Percentiles rank a stretch among this genome's conserved stretches.
Conservation (phyloP, 2,888 invertebrate genomes). For the Allacma fusca region DNA sequence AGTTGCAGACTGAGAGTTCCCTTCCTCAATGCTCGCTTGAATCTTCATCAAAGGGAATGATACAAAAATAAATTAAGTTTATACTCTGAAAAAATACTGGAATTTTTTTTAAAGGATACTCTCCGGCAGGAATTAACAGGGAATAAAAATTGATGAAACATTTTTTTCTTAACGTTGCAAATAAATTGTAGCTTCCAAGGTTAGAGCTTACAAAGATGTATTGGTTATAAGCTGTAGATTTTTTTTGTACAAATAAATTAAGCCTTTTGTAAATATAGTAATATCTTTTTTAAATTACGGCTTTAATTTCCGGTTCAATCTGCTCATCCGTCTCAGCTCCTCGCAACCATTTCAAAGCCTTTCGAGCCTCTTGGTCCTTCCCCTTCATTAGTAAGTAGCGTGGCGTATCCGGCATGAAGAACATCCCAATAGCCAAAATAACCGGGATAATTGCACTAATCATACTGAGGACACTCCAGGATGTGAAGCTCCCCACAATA, state of each 20-base stretch:
- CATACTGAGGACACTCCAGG: not conserved
- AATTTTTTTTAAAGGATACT: no score
- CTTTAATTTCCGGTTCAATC: constrained; percentile 68
- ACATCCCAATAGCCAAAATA: not conserved
- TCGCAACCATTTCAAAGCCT: constrained; percentile 19
- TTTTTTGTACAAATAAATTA: no score
- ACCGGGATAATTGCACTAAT: not conserved
- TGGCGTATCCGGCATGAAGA: constrained; percentile 4
- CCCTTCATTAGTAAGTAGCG: constrained; percentile 19
- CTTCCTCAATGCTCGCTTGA: not conserved
- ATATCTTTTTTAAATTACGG: no score
- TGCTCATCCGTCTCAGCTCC: constrained; percentile 69
- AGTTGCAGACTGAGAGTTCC: not conserved
- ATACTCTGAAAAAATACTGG: no score
- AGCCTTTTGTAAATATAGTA: no score
- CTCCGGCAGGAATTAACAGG: no score
- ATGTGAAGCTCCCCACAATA: not conserved
- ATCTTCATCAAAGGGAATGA: not conserved
- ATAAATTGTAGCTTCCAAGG: no score
- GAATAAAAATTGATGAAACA: no score
- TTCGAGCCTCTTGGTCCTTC: not conserved
- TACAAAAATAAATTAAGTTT: not conserved
- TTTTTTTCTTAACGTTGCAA: no score
- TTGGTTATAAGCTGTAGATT: no score
- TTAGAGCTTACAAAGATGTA: no score